These are phyloP conservation scores for Ectropis grisescens DNA, from an alignment of 1,140 invertebrate genomes.

Conservation along the genomic window DNA sequence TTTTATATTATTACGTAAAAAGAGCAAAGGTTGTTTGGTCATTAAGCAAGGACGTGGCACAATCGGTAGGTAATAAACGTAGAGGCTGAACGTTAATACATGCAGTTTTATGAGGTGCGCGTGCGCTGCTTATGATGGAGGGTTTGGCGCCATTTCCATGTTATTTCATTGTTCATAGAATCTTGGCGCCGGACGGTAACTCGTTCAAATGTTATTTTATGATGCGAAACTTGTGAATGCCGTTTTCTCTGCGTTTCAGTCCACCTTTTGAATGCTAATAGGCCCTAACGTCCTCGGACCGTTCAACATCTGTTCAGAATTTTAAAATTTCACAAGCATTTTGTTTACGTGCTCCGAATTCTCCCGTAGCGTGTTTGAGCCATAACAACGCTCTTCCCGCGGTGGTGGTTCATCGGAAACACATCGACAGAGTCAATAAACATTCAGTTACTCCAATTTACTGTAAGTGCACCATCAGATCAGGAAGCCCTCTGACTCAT, in stretches of 20 bases:
- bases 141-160: constrained; percentile 48
- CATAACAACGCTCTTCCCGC: constrained; percentile 16
- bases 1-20: too few species aligned
- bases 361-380: constrained; percentile 24
- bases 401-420: constrained; percentile 24
- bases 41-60: constrained; percentile 25
- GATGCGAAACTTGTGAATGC: constrained; percentile 35
- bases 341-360: constrained; percentile 33
- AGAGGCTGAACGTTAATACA: constrained; percentile 15
- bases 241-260: constrained; percentile 41
- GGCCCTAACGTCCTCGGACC: constrained; percentile 23
- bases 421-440: constrained; percentile 36
- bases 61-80: constrained; percentile 18
- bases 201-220: constrained; percentile 56
- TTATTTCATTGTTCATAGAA: constrained; percentile 61
- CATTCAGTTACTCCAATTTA: constrained; percentile 22
- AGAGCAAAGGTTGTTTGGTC: constrained; percentile 3
- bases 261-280: constrained; percentile 42
- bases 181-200: constrained; percentile 45
- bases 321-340: constrained; percentile 48
- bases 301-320: constrained; percentile 27
- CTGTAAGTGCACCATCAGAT: constrained; percentile 27
- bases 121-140: constrained; percentile 46
- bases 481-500: constrained; percentile 28
- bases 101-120: constrained; percentile 20